phyloP scores from a whole-genome alignment of 2,888 invertebrate genomes.

The Dexiosoma caninum region DNA sequence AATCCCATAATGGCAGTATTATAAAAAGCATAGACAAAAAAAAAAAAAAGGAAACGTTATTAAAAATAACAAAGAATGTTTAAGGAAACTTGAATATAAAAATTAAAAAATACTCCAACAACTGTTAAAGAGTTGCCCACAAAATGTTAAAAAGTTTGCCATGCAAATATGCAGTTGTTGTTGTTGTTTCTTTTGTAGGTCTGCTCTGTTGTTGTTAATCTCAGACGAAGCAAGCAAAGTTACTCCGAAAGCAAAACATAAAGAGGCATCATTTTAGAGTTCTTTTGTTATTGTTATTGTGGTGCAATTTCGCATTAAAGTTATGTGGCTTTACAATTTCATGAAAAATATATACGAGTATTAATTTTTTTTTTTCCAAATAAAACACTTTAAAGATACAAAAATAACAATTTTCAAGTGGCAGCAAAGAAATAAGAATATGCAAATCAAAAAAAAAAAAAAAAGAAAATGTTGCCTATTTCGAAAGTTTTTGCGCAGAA shows the following conservation, averaged over 20 bases:
- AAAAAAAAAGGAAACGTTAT: slow-evolving; percentile 8
- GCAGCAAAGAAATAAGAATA: too few species aligned
- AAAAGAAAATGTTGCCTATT: too few species aligned
- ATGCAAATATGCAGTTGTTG: slow-evolving; percentile 62
- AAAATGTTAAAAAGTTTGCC: slow-evolving; percentile 61
- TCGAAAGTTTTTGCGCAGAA: too few species aligned
- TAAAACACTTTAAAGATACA: neutral
- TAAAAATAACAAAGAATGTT: slow-evolving; percentile 33
- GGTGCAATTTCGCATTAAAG: slow-evolving; percentile 16
- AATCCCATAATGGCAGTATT: slow-evolving; percentile 23
- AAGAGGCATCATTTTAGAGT: neutral
- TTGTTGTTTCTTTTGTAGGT: slow-evolving; percentile 30
- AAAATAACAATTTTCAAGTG: neutral
- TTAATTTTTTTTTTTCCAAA: too few species aligned
- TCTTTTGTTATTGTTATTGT: slow-evolving; percentile 28
- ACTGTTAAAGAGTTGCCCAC: slow-evolving; percentile 56
- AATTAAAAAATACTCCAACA: slow-evolving; percentile 26
- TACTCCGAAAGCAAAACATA: neutral
- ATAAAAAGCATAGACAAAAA: neutral
- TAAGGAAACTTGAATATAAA: slow-evolving; percentile 29
- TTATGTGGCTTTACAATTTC: neutral
- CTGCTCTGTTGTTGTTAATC: neutral
- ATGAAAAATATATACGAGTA: too few species aligned
- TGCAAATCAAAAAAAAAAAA: too few species aligned
- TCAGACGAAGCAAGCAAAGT: slow-evolving; percentile 10